Evolutionary conservation across 2,888 invertebrate genomes (phyloP).

Genomic region (Odontomyia ornata): DNA sequence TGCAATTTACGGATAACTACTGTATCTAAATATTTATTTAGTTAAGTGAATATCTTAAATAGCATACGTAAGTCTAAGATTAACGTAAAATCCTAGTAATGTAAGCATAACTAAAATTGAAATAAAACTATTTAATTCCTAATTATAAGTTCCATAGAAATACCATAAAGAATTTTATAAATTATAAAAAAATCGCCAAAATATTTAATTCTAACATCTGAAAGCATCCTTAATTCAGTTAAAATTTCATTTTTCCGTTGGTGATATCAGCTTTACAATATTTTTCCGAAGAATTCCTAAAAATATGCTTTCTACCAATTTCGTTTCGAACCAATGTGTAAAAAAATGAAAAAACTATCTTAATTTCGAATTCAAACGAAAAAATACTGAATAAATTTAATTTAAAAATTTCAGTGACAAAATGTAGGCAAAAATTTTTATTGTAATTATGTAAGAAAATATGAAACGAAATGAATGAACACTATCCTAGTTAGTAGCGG

Average conservation of each 20-base stretch:
- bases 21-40: slow-evolving; percentile 42
- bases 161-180: slow-evolving; percentile 16
- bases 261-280: background rate
- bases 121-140: slow-evolving; percentile 31
- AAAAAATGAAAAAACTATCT: background rate
- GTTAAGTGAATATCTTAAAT: slow-evolving; percentile 15
- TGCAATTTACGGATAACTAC: slow-evolving; percentile 35
- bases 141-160: background rate
- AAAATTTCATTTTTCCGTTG: background rate
- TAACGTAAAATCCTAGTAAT: background rate
- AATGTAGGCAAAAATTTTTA: background rate
- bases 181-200: background rate
- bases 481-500: background rate
- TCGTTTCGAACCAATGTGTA: background rate
- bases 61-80: background rate
- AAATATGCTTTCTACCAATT: background rate
- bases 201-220: no score
- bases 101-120: background rate
- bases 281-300: background rate
- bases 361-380: background rate
- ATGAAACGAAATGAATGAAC: background rate
- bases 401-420: no score
- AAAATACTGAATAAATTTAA: no score
- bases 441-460: background rate
- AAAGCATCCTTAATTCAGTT: no score